Conservation (phyloP, 2,888 invertebrate genomes). For the Trissolcus japonicus region DNA sequence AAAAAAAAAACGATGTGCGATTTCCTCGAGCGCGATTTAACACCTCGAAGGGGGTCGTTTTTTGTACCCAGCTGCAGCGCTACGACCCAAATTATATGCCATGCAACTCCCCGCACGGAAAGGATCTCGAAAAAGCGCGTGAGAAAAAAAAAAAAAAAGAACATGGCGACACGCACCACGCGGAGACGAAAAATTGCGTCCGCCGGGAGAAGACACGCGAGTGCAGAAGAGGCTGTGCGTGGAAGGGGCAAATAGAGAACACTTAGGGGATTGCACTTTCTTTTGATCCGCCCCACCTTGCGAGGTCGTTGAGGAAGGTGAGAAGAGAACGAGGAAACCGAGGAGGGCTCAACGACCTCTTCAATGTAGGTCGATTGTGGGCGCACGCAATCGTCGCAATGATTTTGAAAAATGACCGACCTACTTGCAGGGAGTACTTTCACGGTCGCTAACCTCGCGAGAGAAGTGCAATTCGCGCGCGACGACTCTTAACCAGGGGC, state of each 20-base stretch:
- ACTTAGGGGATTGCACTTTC: conserved; percentile 63
- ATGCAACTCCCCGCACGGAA: too few relatives aligned
- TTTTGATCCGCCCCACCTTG: conserved; percentile 60
- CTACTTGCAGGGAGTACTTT: conserved; percentile 76
- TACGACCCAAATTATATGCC: too few relatives aligned
- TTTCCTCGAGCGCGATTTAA: background rate
- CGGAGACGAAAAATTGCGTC: conserved; percentile 19
- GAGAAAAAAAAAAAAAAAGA: background rate
- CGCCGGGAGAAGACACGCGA: conserved; percentile 30
- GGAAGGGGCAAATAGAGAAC: conserved; percentile 51
- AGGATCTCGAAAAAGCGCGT: too few relatives aligned
- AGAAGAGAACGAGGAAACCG: conserved; percentile 60
- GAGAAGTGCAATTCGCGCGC: conserved; percentile 56
- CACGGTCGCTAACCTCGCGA: conserved; percentile 75
- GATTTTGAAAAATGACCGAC: conserved; percentile 75
- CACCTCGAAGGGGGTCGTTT: conserved; percentile 38
- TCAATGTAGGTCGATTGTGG: conserved; percentile 75
- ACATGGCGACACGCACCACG: background rate
- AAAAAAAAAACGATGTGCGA: conserved; percentile 11
- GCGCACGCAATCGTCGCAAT: conserved; percentile 75
- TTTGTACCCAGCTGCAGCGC: background rate
- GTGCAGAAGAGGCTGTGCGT: conserved; percentile 13
- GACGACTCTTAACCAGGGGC: conserved; percentile 47
- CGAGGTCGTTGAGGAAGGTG: conserved; percentile 60
- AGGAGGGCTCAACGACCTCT: conserved; percentile 71